Conservation (phyloP, 2,888 invertebrate species). For the Aspidiotus destructor region DNA sequence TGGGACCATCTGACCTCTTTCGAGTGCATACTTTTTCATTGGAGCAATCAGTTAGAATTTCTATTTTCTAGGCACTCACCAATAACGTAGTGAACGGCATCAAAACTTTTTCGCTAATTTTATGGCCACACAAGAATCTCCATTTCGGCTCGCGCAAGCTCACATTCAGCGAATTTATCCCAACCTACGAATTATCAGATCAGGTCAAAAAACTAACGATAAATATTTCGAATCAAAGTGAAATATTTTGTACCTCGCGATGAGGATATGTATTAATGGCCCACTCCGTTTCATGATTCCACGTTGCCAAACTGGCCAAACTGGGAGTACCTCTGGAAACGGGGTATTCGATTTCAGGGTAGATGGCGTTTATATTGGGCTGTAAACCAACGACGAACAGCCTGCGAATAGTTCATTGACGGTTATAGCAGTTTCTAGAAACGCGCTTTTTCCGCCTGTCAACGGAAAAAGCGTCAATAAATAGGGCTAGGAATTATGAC, state of each 20-base stretch:
- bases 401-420: slow-evolving; percentile 39
- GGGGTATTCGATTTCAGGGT: slow-evolving; percentile 46
- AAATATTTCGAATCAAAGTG: not conserved
- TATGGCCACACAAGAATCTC: slow-evolving; percentile 34
- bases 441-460: not conserved
- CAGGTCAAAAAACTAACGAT: not conserved
- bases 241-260: slow-evolving; percentile 9
- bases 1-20: no score
- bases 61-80: slow-evolving; percentile 17
- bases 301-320: slow-evolving; percentile 47
- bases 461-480: not conserved
- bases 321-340: slow-evolving; percentile 50
- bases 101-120: slow-evolving; percentile 27
- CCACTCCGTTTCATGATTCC: slow-evolving; percentile 53
- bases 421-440: no score
- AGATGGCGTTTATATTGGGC: slow-evolving; percentile 46
- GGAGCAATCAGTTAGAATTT: no score
- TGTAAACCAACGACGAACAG: slow-evolving; percentile 48
- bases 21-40: no score
- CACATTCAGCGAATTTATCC: slow-evolving; percentile 25
- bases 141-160: slow-evolving; percentile 30
- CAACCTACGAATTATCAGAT: slow-evolving; percentile 9
- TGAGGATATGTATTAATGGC: slow-evolving; percentile 24
- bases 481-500: not conserved
- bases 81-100: slow-evolving; percentile 33